These are phyloP conservation scores for Rhynchonycteris naso DNA, from an alignment of 2,797 vertebrate genomes.

Conservation along the genomic window DNA sequence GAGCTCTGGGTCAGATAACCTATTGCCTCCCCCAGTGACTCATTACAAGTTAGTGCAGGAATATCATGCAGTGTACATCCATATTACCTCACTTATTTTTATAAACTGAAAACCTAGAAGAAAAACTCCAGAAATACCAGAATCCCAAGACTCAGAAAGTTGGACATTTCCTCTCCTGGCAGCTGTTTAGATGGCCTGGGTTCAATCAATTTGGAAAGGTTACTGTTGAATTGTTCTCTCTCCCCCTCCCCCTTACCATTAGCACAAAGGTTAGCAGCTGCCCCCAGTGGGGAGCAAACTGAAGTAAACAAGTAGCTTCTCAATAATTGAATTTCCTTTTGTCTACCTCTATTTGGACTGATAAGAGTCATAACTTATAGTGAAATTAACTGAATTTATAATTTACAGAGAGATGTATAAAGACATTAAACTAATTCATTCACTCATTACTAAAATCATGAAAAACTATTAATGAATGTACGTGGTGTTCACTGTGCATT, in stretches of 20 bases:
- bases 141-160: background rate
- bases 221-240: background rate
- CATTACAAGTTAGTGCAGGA: background rate
- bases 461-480: background rate
- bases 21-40: background rate
- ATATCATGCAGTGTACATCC: background rate
- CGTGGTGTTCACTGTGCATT: background rate
- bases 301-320: background rate
- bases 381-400: background rate
- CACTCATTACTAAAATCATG: background rate
- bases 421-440: conserved; percentile 1
- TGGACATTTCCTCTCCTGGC: background rate
- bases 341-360: background rate
- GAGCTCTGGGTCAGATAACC: background rate
- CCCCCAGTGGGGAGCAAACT: too few relatives aligned
- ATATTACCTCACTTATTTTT: background rate
- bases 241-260: background rate
- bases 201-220: background rate
- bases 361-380: background rate
- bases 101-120: background rate
- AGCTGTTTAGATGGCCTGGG: background rate
- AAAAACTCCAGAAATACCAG: background rate
- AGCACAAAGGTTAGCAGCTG: background rate
- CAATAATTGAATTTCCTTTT: background rate
- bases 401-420: background rate